Conservation (phyloP, 2,888 invertebrate genomes). For the Sipha maydis region DNA sequence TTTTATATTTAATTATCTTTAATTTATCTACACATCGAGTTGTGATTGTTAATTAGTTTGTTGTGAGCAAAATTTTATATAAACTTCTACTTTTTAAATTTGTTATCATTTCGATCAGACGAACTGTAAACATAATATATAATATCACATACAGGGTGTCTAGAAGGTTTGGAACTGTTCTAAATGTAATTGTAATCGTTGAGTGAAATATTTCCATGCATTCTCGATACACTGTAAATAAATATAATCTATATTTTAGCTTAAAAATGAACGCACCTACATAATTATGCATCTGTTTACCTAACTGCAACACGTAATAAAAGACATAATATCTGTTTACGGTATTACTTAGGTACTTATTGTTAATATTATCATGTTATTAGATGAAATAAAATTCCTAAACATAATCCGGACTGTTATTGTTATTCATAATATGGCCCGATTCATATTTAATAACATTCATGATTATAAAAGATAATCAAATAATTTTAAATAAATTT, state of each 20-base stretch:
- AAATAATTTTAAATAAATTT: too few species aligned
- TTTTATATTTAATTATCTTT: neutral
- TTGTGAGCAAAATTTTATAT: constrained; percentile 15
- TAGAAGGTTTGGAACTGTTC: neutral
- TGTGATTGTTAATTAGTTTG: constrained; percentile 42
- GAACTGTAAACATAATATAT: neutral
- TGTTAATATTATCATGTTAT: neutral
- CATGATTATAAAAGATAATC: neutral
- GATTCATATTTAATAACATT: neutral
- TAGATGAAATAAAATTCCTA: neutral
- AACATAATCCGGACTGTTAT: too few species aligned
- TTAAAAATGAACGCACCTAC: constrained; percentile 3
- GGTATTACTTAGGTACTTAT: too few species aligned
- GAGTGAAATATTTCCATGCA: neutral
- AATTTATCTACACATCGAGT: neutral
- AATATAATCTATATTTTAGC: neutral
- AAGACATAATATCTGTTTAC: too few species aligned
- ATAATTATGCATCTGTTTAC: neutral
- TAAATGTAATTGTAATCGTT: neutral
- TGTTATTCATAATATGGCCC: neutral
- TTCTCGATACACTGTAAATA: neutral
- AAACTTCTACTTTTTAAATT: neutral
- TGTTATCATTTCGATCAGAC: neutral
- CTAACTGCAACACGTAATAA: neutral
- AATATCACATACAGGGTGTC: neutral